Evolutionary conservation across 2,888 invertebrate genomes (phyloP).

Genomic region (Tillus elongatus): DNA sequence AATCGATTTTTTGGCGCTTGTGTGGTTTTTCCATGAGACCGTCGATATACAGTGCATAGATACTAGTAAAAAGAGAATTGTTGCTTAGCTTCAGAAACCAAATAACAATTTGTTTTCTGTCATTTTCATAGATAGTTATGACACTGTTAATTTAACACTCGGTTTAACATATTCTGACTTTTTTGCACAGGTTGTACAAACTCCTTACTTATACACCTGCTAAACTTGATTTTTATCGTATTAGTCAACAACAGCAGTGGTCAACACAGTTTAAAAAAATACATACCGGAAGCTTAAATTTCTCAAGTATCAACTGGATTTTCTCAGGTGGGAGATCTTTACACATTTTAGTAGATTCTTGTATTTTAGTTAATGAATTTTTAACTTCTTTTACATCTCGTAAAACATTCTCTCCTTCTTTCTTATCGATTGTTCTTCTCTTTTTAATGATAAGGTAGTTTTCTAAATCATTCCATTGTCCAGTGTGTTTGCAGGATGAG

Average conservation of each 20-base stretch:
- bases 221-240: slow-evolving; percentile 8
- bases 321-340: slow-evolving; percentile 42
- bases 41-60: too few species aligned
- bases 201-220: too few species aligned
- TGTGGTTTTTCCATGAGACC: too few species aligned
- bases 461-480: slow-evolving; percentile 55
- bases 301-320: slow-evolving; percentile 43
- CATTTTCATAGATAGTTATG: too few species aligned
- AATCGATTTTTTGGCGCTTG: too few species aligned
- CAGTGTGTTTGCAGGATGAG: slow-evolving; percentile 56
- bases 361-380: slow-evolving; percentile 38
- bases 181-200: too few species aligned
- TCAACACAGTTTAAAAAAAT: slow-evolving; percentile 6
- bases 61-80: too few species aligned
- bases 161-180: too few species aligned
- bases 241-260: too few species aligned
- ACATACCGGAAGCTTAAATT: slow-evolving; percentile 51
- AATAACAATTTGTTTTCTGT: too few species aligned
- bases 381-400: slow-evolving; percentile 16
- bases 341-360: too few species aligned
- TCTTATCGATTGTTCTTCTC: slow-evolving; percentile 19
- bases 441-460: slow-evolving; percentile 39
- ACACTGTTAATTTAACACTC: background rate
- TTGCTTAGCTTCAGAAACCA: too few species aligned
- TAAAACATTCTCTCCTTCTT: slow-evolving; percentile 16